Evolutionary conservation across 2,113 vertebrate species (phyloP).

Genomic region (Myotis davidii): DNA sequence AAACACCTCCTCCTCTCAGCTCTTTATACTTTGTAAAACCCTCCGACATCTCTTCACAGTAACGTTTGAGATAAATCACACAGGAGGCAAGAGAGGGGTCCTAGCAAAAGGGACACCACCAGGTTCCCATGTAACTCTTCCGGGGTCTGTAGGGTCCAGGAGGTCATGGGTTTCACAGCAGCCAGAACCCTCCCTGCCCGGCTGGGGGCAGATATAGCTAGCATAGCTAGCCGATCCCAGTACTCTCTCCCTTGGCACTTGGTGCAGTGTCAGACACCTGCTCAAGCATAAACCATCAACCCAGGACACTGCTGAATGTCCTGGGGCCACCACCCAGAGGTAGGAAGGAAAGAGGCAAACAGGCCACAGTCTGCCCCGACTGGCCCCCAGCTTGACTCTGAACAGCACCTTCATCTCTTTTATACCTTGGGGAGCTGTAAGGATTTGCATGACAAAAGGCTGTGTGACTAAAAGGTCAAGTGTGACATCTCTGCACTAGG

Average conservation of each 20-base stretch:
- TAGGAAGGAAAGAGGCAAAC: background rate
- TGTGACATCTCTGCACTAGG: background rate
- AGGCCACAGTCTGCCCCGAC: background rate
- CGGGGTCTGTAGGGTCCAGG: background rate
- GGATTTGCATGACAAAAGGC: background rate
- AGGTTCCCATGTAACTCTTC: accelerated
- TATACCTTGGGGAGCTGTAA: accelerated
- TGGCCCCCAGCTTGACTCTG: background rate
- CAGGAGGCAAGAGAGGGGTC: background rate
- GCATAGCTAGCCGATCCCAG: background rate
- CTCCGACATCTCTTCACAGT: background rate
- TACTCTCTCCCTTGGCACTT: no score
- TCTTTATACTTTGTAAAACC: background rate
- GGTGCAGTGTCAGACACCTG: background rate
- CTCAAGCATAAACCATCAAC: background rate
- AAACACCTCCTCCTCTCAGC: background rate
- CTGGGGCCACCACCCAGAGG: accelerated
- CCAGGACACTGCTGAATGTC: background rate
- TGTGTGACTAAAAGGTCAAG: background rate
- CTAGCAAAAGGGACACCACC: no score
- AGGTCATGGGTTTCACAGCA: background rate
- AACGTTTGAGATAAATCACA: background rate
- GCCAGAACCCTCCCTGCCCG: background rate
- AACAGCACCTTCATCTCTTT: no score
- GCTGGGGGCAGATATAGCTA: background rate